Conservation (phyloP, 2,113 vertebrate genomes). For the Caloenas nicobarica region DNA sequence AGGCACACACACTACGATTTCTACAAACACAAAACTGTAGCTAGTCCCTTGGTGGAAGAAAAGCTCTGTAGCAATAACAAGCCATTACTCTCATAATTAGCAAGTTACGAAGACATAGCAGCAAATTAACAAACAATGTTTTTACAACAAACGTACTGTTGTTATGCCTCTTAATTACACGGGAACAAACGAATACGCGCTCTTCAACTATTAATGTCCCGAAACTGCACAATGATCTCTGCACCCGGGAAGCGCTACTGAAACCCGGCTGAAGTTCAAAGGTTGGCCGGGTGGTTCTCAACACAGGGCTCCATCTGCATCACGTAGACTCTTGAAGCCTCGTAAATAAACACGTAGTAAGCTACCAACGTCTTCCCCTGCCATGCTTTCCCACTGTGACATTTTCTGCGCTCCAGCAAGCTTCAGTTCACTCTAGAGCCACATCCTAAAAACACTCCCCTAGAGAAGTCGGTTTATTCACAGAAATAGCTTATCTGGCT, state of each 20-base stretch:
- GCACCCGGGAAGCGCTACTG: neutral
- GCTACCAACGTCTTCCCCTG: neutral
- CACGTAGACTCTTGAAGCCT: neutral
- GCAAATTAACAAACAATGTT: neutral
- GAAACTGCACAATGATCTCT: neutral
- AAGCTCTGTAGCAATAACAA: neutral
- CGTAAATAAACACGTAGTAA: neutral
- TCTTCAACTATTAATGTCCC: neutral
- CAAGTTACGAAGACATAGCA: neutral
- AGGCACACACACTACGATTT: neutral
- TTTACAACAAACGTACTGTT: neutral
- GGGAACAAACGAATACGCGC: neutral
- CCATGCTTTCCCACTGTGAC: neutral
- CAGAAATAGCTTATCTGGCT: neutral
- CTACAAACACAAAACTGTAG: neutral
- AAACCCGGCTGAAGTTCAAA: neutral
- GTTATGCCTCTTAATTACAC: conserved; percentile 5
- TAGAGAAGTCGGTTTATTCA: neutral
- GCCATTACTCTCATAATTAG: neutral
- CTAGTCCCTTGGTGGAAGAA: neutral
- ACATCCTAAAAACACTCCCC: neutral
- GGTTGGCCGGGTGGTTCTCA: accelerated
- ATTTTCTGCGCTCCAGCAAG: neutral
- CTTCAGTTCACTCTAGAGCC: neutral
- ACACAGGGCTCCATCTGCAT: neutral